Conservation (phyloP, 2,113 vertebrate species). For the Australoheros scitulus region DNA sequence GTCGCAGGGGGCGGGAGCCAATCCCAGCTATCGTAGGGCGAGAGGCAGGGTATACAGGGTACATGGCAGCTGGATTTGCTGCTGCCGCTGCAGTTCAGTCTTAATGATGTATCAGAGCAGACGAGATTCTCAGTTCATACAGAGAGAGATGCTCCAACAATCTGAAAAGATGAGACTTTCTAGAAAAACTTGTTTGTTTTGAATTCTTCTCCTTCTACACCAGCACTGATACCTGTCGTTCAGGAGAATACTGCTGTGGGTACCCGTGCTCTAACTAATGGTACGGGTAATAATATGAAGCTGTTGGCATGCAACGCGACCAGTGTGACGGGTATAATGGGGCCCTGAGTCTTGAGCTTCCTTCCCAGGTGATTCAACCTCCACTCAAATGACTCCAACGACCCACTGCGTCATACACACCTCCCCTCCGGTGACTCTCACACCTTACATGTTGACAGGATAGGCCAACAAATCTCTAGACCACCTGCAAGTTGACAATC, state of each 20-base stretch:
- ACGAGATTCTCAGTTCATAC: not conserved
- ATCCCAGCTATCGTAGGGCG: not conserved
- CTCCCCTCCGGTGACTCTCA: not conserved
- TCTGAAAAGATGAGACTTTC: not conserved
- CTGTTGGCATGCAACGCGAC: not conserved
- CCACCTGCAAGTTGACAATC: not conserved
- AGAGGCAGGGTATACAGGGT: no score
- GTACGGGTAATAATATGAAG: not conserved
- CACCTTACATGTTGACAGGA: not conserved
- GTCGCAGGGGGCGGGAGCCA: no score
- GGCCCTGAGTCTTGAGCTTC: no score
- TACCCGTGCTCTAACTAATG: not conserved
- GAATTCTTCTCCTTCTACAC: not conserved
- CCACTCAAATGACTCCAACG: not conserved
- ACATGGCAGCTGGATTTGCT: not conserved
- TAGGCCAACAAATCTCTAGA: not conserved
- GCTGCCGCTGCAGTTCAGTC: no score
- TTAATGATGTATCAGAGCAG: not conserved
- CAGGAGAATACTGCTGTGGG: not conserved
- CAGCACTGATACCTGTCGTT: not conserved
- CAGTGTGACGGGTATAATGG: not conserved
- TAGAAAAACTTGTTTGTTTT: not conserved
- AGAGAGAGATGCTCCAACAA: not conserved
- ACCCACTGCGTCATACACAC: not conserved
- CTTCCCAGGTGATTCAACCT: not conserved